phyloP scores from a whole-genome alignment of 1,140 invertebrate species.

The Zophobas morio region DNA sequence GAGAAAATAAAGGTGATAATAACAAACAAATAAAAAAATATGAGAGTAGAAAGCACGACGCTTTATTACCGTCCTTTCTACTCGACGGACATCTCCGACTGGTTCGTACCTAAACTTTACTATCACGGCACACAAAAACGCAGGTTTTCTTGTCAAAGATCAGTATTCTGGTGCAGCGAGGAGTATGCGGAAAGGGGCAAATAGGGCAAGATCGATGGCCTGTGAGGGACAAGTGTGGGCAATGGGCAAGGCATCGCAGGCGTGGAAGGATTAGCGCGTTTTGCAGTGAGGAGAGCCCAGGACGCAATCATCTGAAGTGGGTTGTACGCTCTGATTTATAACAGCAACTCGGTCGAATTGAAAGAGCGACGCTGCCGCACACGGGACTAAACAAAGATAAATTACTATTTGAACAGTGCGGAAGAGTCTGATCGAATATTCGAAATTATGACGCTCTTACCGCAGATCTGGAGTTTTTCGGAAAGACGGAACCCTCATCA shows the following conservation, averaged over 20 bases:
- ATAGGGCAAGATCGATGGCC: constrained; percentile 17
- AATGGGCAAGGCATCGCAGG: constrained; percentile 26
- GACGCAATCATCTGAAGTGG: constrained; percentile 48
- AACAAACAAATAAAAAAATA: too few relatives aligned
- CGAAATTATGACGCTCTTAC: constrained; percentile 18
- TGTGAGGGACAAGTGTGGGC: constrained; percentile 38
- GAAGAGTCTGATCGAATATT: constrained; percentile 44
- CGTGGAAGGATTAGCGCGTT: constrained; percentile 33
- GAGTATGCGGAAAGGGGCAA: constrained; percentile 9
- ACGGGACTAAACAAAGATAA: constrained; percentile 47
- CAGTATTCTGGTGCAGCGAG: not conserved
- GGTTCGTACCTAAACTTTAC: too few relatives aligned
- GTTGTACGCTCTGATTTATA: constrained; percentile 48
- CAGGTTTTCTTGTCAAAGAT: too few relatives aligned
- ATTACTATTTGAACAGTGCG: constrained; percentile 45
- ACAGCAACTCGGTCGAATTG: constrained; percentile 41
- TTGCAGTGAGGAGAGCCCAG: constrained; percentile 23
- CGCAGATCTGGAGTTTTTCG: constrained; percentile 2
- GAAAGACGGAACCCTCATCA: constrained; percentile 26
- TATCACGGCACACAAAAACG: too few relatives aligned
- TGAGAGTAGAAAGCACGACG: too few relatives aligned
- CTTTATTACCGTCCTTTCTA: too few relatives aligned
- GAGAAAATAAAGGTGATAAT: not conserved
- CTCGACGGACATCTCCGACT: too few relatives aligned
- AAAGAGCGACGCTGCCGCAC: constrained; percentile 40